Percentiles rank a stretch among this genome's conserved stretches.
Conservation (phyloP, 1,140 invertebrate genomes). For the Zaprionus ornatus region DNA sequence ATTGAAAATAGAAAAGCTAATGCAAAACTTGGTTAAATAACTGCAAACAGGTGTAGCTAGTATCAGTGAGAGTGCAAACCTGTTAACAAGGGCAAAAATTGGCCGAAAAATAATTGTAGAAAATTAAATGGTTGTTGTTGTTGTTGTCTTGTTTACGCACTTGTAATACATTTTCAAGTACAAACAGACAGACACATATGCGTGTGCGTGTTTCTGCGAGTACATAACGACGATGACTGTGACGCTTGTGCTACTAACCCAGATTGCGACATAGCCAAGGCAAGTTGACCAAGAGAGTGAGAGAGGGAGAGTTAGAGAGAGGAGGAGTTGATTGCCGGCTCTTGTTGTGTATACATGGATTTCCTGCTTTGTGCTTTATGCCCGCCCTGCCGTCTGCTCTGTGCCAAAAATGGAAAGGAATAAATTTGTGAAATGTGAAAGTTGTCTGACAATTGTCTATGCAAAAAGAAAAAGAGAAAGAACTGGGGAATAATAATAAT, state of each 20-base stretch:
- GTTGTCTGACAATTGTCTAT: slow-evolving; percentile 51
- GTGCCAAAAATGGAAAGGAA: slow-evolving; percentile 58
- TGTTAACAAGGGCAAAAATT: slow-evolving; percentile 28
- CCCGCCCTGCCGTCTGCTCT: slow-evolving; percentile 16
- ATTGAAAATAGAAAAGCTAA: slow-evolving; percentile 60
- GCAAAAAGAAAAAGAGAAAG: slow-evolving; percentile 26
- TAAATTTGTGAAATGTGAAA: slow-evolving; percentile 67
- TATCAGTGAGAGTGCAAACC: slow-evolving; percentile 21
- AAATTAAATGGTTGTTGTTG: slow-evolving; percentile 4
- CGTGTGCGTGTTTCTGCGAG: slow-evolving; percentile 5
- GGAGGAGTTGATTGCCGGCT: slow-evolving; percentile 27
- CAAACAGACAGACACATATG: slow-evolving; percentile 6
- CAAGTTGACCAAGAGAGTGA: not conserved
- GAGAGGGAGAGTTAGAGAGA: not conserved
- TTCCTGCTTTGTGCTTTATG: slow-evolving; percentile 25
- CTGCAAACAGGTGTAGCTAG: slow-evolving; percentile 66
- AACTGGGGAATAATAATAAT: slow-evolving; percentile 15
- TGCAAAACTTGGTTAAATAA: slow-evolving; percentile 72
- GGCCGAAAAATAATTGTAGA: slow-evolving; percentile 7
- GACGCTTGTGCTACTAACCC: slow-evolving; percentile 61
- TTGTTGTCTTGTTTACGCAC: slow-evolving; percentile 22
- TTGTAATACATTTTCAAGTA: slow-evolving; percentile 18
- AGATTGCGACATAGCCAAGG: slow-evolving; percentile 37
- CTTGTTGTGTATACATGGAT: slow-evolving; percentile 25
- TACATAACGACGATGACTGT: slow-evolving; percentile 43